phyloP scores from a whole-genome alignment of 30 jellyfish, hydroid and myxozoan genomes.

The Turritopsis rubra region DNA sequence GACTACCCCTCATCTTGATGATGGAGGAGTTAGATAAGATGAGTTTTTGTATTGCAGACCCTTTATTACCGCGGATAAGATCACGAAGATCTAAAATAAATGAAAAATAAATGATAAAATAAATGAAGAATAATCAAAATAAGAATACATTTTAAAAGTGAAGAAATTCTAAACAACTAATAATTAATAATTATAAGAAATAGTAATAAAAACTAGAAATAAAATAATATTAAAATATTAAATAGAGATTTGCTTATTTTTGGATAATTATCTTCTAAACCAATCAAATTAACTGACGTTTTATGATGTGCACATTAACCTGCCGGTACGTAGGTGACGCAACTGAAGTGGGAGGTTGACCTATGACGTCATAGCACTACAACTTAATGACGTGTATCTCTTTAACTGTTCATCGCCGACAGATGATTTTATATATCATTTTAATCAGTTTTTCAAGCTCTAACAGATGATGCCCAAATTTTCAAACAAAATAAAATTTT shows the following conservation, averaged over 20 bases:
- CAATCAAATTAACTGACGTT: background rate
- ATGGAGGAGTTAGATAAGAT: background rate
- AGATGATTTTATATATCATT: background rate
- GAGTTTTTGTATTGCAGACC: background rate
- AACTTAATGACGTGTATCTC: background rate
- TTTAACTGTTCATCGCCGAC: background rate
- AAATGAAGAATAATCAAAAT: background rate
- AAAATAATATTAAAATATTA: too few species aligned
- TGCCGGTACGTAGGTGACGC: background rate
- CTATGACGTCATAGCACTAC: background rate
- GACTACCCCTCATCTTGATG: background rate
- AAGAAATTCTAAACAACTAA: background rate
- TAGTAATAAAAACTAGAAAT: too few species aligned
- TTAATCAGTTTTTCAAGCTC: background rate
- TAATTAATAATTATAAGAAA: too few species aligned
- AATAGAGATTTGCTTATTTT: background rate
- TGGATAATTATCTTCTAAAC: background rate
- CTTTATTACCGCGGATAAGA: background rate
- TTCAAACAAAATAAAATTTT: background rate
- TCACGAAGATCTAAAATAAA: background rate
- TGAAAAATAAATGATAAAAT: background rate
- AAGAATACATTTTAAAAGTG: background rate
- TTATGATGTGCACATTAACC: background rate
- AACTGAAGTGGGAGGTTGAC: background rate
- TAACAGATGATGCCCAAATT: background rate